A percentile compares a stretch with the other conserved stretches of the same genome.
Evolutionary conservation across 2,888 invertebrate genomes (phyloP).

Genomic region (Pseudeuparius sepicola): DNA sequence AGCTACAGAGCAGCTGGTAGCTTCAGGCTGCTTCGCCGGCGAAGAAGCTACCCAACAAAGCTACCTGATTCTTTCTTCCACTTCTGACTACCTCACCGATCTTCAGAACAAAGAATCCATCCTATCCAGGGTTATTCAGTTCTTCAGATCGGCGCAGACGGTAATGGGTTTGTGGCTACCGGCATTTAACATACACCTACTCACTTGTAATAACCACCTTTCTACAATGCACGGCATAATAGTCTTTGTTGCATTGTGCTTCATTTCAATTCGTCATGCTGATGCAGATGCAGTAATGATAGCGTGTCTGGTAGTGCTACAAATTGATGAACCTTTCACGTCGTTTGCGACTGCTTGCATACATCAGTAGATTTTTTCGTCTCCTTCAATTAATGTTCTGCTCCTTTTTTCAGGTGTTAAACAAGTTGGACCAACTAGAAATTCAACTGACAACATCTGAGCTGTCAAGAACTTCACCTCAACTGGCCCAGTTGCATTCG

Average conservation of each 20-base stretch:
- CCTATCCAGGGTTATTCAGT: conserved; percentile 56
- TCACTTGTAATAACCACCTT: too few relatives aligned
- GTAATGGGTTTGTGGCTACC: too few relatives aligned
- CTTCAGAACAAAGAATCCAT: conserved; percentile 60
- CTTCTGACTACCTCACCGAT: conserved; percentile 60
- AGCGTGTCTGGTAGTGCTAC: too few relatives aligned
- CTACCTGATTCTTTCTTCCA: conserved; percentile 53
- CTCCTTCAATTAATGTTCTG: too few relatives aligned
- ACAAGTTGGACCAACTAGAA: conserved; percentile 65
- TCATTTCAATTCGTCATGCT: too few relatives aligned
- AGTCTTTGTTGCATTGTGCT: too few relatives aligned
- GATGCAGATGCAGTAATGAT: too few relatives aligned
- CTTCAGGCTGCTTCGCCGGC: conserved; percentile 59
- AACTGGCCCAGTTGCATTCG: conserved; percentile 56
- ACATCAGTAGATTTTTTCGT: too few relatives aligned
- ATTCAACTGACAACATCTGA: conserved; percentile 57
- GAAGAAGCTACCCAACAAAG: conserved; percentile 57
- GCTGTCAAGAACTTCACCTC: conserved; percentile 52
- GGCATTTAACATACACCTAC: too few relatives aligned
- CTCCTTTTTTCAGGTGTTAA: conserved; percentile 47
- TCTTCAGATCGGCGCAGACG: conserved; percentile 59
- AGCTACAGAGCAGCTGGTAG: conserved; percentile 64
- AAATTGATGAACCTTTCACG: too few relatives aligned
- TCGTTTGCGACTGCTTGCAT: too few relatives aligned
- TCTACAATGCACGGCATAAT: too few relatives aligned